Conservation (phyloP, 1,140 invertebrate species). For the Aphaenogaster rudis region DNA sequence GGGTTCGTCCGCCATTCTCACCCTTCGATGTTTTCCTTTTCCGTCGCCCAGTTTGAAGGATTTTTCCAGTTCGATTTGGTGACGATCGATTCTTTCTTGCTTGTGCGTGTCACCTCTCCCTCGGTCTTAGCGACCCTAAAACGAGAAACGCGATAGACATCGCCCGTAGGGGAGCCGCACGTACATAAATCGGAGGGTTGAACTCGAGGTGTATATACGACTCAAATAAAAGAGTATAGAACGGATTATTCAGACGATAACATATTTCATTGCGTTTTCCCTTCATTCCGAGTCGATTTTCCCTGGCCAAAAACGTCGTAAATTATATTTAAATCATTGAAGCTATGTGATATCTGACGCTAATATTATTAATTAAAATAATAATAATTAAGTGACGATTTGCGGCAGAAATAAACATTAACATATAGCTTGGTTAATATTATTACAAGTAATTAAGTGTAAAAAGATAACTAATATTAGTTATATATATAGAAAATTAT, state of each 20-base stretch:
- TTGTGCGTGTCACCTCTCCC: conserved; percentile 3
- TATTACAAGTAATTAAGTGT: too few species aligned
- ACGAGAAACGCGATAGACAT: conserved; percentile 61
- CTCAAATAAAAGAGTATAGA: not conserved
- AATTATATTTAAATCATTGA: not conserved
- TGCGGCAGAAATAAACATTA: too few species aligned
- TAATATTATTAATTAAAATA: not conserved
- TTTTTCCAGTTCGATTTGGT: conserved; percentile 64
- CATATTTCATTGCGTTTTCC: not conserved
- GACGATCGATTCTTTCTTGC: conserved; percentile 57
- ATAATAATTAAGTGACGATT: not conserved
- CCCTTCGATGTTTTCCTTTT: conserved; percentile 83
- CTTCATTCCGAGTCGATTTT: not conserved
- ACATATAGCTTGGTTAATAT: too few species aligned
- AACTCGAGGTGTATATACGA: not conserved
- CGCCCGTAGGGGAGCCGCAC: conserved; percentile 35
- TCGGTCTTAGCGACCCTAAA: conserved; percentile 55
- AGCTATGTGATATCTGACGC: too few species aligned
- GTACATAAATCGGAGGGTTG: conserved; percentile 36
- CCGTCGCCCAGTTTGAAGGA: conserved; percentile 85
- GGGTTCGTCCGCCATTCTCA: conserved; percentile 86
- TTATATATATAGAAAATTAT: too few species aligned
- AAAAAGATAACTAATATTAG: too few species aligned
- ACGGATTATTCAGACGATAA: not conserved
- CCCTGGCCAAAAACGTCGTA: not conserved